phyloP scores from a whole-genome alignment of 2,113 vertebrate genomes.

The Chloropsis hardwickii region DNA sequence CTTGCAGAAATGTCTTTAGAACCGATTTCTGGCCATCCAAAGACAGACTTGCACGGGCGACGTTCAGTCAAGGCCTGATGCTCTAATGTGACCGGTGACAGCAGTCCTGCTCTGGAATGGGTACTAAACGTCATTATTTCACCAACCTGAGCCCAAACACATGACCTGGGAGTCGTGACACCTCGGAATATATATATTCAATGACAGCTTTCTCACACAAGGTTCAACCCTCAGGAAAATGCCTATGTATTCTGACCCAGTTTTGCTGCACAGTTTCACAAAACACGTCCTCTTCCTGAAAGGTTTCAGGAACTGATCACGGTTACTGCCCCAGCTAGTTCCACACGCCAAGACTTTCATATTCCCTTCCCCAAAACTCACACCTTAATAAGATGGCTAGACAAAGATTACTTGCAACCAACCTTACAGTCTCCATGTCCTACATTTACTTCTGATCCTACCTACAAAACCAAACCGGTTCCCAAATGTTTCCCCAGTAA shows the following conservation, averaged over 20 bases:
- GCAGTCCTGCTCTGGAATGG: neutral
- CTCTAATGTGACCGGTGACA: neutral
- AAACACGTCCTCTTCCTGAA: neutral
- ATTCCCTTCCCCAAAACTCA: neutral
- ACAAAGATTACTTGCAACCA: conserved; percentile 8
- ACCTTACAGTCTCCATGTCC: conserved; percentile 43
- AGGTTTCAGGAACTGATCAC: neutral
- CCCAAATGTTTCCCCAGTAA: conserved; percentile 53
- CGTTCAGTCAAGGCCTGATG: neutral
- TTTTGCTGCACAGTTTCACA: neutral
- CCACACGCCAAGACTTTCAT: conserved; percentile 11
- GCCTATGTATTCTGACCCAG: neutral
- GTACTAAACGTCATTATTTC: neutral
- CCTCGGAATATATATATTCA: neutral
- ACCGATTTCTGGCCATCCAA: neutral
- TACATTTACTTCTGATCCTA: conserved; percentile 63
- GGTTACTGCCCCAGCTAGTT: neutral
- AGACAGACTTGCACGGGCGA: neutral
- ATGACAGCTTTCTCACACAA: neutral
- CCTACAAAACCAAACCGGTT: conserved; percentile 75
- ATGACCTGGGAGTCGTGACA: neutral
- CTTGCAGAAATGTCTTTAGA: neutral
- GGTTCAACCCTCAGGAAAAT: neutral
- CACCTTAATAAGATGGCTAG: conserved; percentile 28
- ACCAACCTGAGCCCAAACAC: neutral